Evolutionary conservation across 2,888 invertebrate genomes (phyloP), one percentile per base, ranked within the genome.

Genomic region (Vandiemenella viatica): DNA sequence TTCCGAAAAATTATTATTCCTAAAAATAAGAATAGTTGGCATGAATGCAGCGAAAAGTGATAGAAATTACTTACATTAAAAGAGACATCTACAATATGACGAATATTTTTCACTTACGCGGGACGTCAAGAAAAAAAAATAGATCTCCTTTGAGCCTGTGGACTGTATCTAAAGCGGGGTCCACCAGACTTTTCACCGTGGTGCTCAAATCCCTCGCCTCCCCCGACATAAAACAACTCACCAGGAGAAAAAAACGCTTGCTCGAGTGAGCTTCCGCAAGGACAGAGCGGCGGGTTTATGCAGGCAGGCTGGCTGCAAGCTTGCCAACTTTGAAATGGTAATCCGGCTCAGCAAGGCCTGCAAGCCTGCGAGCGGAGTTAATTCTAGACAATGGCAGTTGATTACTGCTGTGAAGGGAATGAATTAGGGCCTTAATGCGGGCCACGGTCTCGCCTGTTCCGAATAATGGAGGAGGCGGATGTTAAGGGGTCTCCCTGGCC

Each of bases 321-420:
- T 46, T 45, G 50, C 50, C 50, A 50, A 50, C 50, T 50, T 50
- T 50, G 45, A 50, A 50, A 50, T 48, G 50, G 47, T 47, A 50
- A 50, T 50, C 50, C 50, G 44, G 48, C 50, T 50, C 50, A 48
- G 48, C 48, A 48, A 37, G 32, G 32, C 32, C n/a, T 32, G 32
- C 32, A 32, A n/a, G 13, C 32, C 32, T 32, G 32, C 32, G 32
- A 32, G 32, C 32, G 10, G 46, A 44, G 50, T 48, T 50, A 50
- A 50, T 50, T 50, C 50, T 41, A 50, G 50, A 50, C 48, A 50
- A 50, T 50, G 50, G 50, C 46, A 50, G 50, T 50, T 50, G 50
- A 50, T 50, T 50, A 48, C 48, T 48, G 50, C 47, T 47, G 41
- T 40, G 47, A 40, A 47, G 47, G 21, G 47, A 47, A 47, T 47